Base-by-base conservation (phyloP, 2,113 vertebrate genomes). In the Anoplopoma fimbria region DNA sequence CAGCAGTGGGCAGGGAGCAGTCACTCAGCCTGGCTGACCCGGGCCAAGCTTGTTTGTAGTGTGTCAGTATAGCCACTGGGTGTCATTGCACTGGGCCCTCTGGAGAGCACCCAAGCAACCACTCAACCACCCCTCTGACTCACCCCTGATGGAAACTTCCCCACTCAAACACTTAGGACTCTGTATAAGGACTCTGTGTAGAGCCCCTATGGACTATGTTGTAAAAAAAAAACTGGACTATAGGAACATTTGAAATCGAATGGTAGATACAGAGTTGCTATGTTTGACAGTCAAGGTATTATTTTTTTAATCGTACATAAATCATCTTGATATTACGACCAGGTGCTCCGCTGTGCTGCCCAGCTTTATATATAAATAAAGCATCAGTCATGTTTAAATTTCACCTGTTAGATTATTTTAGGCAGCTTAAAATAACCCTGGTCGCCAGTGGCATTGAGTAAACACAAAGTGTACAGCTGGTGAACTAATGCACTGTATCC, bases 21-120 rank as follows among this genome's bases (percentile, higher is more conserved):
- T 90, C 82, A 77, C 82, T 87, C 76, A 81, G 78, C 75, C 79
- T 15, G 36, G 69, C 84, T 81, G 77, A n/a, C 70, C 81, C 36
- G 7, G 67, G 70, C 79, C 83, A 78, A 27, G 67, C 51, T 84
- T 89, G 86, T 95, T 93, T 95, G 94, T 92, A 93, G 87, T 95
- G 88, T 95, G 91, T 92, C 77, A 87, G 84, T 89, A 79, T 90
- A 89, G 88, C 94, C 94, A 95, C 93, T 94, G 92, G 94, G 93
- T 95, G 94, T 94, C 95, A 94, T 94, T 91, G 91, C 91, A 87
- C 86, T 82, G 69, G 89, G 89, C 81, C 40, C 90, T 91, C 91
- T 93, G 89, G 91, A 94, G 92, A 91, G 90, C 85, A 88, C 89
- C 91, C 92, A 92, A 91, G 88, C 88, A 93, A 83, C 90, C 87